Base-by-base conservation (phyloP, 30 jellyfish, hydroid and myxozoan species). In the Hydra vulgaris region DNA sequence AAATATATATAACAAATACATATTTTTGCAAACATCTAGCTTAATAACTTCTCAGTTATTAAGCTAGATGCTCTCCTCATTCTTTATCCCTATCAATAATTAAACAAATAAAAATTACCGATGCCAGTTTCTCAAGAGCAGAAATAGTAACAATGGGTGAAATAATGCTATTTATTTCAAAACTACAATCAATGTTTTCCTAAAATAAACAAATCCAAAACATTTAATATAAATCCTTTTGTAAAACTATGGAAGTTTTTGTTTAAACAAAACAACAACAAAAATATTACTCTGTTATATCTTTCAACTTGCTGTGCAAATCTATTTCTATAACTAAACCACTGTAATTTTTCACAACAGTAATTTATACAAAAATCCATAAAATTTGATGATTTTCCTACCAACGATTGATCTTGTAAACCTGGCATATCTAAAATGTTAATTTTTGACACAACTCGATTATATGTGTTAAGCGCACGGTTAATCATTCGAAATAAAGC, bases 381-480 rank as follows among this genome's bases (percentile, higher is more conserved):
- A 77, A 87, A 88, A 21, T 82, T 81, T 18, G 88, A 95, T 0
- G 94, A 88, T 26, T 79, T 70, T 67, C 90, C 79, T 22, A 92
- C 87, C 23, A 86, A 68, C 55, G 78, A 71, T 23, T 95, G 93
- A 70, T 92, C 89, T 24, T 88, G 96, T 71, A 92, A 92, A 25
- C 98, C 98, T 0, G 98, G 98, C 80, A 82, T 71, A 82, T 92
- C 98, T 27, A 87, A 78, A 19, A 92, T 76, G 78, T 87, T 95
- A 12, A 92, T 77, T 8, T 86, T 76, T 25, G 98, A 23, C 20
- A 78, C 73, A 53, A 81, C 88, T 69, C 90, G 89, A 18, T 74
- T 70, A 0, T 88, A 75, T 25, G 96, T 92, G 25, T 90, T 74
- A 7, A 80, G 75, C 0, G 96, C 85, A 72, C 98, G 87, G 88